A percentile compares a stretch with the other conserved stretches of the same genome.
phyloP scores from a whole-genome alignment of 1,140 invertebrate genomes.

The Drosophila lacertosa region DNA sequence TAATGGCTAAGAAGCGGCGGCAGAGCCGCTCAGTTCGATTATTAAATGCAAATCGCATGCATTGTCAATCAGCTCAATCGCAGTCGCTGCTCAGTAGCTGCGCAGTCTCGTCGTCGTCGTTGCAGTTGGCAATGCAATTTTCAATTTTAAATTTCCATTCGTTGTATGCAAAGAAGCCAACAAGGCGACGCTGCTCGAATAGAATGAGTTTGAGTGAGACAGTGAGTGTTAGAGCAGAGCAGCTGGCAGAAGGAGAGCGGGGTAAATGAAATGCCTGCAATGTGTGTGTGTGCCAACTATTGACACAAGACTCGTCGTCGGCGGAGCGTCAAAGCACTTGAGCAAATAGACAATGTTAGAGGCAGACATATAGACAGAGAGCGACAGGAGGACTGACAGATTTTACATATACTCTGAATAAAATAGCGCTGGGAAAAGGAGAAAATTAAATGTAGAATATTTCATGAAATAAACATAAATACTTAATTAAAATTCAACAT shows the following conservation, averaged over 20 bases:
- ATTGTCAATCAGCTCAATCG: constrained; percentile 61
- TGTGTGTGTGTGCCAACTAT: constrained; percentile 77
- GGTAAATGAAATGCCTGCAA: constrained; percentile 41
- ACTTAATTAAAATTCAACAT: too few species aligned
- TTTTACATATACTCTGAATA: not conserved
- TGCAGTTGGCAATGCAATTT: constrained; percentile 70
- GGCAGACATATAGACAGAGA: constrained; percentile 18
- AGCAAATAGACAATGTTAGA: constrained; percentile 68
- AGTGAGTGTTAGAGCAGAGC: not conserved
- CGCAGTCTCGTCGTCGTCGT: constrained; percentile 41
- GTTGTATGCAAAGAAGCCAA: constrained; percentile 72
- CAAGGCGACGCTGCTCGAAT: constrained; percentile 27
- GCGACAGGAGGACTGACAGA: not conserved
- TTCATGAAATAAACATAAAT: not conserved
- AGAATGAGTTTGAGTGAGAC: not conserved
- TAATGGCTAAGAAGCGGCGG: constrained; percentile 58
- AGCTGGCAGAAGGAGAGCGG: not conserved
- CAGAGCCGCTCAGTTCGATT: constrained; percentile 56
- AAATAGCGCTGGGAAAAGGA: not conserved
- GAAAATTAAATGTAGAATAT: not conserved
- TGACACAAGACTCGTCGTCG: constrained; percentile 66
- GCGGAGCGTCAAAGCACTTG: constrained; percentile 63
- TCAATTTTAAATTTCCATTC: constrained; percentile 76
- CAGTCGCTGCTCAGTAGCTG: not conserved
- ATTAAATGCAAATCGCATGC: constrained; percentile 76